A percentile compares a stretch with the other conserved stretches of the same genome.
Evolutionary conservation across 1,140 invertebrate genomes (phyloP).

Genomic region (Hylaeus anthracinus): DNA sequence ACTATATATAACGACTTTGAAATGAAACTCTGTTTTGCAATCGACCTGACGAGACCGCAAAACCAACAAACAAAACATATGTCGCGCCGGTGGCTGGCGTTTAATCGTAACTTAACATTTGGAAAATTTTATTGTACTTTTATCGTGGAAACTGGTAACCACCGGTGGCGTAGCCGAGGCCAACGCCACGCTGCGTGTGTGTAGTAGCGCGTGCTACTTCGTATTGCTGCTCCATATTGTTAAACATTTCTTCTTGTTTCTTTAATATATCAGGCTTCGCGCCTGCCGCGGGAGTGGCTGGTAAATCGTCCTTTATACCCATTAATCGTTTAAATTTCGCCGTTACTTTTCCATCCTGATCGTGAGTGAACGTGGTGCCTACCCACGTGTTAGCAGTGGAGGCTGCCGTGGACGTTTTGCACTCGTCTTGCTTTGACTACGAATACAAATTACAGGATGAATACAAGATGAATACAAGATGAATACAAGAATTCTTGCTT

Average conservation of each 20-base stretch:
- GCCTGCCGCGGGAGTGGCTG: constrained; percentile 66
- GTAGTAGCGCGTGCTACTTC: constrained; percentile 95
- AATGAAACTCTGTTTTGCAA: constrained; percentile 30
- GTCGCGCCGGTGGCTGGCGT: constrained; percentile 11
- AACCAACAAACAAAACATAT: constrained; percentile 25
- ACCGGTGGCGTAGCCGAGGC: constrained; percentile 88
- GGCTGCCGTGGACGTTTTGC: constrained; percentile 67
- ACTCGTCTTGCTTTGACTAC: constrained; percentile 65
- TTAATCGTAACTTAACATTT: constrained; percentile 44
- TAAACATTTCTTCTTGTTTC: constrained; percentile 95
- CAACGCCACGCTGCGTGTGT: constrained; percentile 95
- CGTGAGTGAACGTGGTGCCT: constrained; percentile 91
- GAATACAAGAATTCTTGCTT: too few relatives aligned
- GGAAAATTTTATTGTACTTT: constrained; percentile 40
- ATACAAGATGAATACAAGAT: not conserved
- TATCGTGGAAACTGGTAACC: constrained; percentile 80
- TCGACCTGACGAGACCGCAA: constrained; percentile 11
- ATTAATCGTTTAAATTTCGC: constrained; percentile 98
- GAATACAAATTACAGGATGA: not conserved
- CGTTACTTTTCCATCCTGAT: constrained; percentile 93
- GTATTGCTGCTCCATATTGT: constrained; percentile 95
- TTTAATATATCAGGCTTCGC: constrained; percentile 84
- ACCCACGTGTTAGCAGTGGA: constrained; percentile 88
- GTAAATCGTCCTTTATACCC: constrained; percentile 91
- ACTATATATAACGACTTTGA: constrained; percentile 31